phyloP scores from a whole-genome alignment of 2,113 vertebrate species.

The Dipodomys stephensi region DNA sequence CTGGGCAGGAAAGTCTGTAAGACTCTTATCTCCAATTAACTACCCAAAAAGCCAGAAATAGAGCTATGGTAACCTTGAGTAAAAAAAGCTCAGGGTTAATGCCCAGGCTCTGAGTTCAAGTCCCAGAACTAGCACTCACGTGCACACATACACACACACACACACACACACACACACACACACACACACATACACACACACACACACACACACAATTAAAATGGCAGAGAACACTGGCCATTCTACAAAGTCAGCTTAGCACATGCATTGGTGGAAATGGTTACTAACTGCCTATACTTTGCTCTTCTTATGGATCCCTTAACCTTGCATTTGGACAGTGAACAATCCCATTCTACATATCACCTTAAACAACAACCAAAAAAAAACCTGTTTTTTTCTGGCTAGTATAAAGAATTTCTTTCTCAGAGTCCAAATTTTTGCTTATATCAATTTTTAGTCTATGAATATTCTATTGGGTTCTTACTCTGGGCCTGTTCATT shows the following conservation, averaged over 20 bases:
- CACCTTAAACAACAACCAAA: neutral
- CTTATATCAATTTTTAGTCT: neutral
- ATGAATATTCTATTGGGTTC: neutral
- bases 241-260: neutral
- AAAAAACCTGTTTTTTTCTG: slow-evolving; percentile 30
- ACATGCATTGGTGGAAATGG: too few relatives aligned
- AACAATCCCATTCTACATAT: neutral
- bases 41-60: too few relatives aligned
- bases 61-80: too few relatives aligned
- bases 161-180: too few relatives aligned
- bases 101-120: too few relatives aligned
- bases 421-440: neutral
- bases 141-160: too few relatives aligned
- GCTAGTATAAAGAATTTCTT: neutral
- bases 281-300: neutral
- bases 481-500: neutral
- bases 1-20: too few relatives aligned
- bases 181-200: too few relatives aligned
- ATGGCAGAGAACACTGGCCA: neutral
- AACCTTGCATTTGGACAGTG: neutral
- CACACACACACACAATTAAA: neutral
- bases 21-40: too few relatives aligned
- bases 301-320: neutral
- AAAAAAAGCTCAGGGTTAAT: too few relatives aligned
- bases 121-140: too few relatives aligned